Evolutionary conservation across 2,797 vertebrate species (phyloP).

Genomic region (Anomalospiza imberbis): DNA sequence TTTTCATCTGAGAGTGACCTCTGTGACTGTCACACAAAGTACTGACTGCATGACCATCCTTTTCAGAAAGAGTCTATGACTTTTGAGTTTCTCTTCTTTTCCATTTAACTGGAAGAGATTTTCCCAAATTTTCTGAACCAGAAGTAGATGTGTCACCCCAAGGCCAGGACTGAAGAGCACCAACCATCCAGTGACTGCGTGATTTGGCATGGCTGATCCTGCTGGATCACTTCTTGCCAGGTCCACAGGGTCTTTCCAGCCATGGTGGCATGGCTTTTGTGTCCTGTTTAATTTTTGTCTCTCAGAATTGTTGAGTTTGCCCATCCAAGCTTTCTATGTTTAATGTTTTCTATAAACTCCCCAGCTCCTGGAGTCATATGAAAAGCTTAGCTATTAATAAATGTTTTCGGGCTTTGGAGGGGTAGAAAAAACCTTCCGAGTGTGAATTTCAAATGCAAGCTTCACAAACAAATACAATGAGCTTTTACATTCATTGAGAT

Average conservation of each 20-base stretch:
- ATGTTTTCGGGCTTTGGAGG: not conserved
- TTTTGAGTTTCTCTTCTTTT: not conserved
- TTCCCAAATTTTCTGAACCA: not conserved
- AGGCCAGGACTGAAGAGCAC: not conserved
- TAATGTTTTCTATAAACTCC: not conserved
- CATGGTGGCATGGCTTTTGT: rapidly evolving
- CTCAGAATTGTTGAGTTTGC: not conserved
- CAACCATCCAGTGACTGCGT: rapidly evolving
- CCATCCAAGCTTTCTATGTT: not conserved
- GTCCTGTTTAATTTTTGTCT: not conserved
- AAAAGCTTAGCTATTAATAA: not conserved
- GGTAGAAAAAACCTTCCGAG: not conserved
- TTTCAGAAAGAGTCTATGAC: not conserved
- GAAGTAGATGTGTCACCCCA: not conserved
- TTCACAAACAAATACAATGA: not conserved
- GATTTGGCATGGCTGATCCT: rapidly evolving
- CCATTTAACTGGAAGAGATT: not conserved
- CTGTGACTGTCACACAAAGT: not conserved
- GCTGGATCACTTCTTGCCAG: not conserved
- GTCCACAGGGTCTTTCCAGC: not conserved
- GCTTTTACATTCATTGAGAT: not conserved
- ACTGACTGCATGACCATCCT: not conserved
- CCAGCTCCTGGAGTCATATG: not conserved
- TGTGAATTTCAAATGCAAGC: not conserved
- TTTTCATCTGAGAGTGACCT: not conserved